A percentile compares a stretch with the other conserved stretches of the same genome.
Conservation (phyloP, 2,113 vertebrate species). For the Neolamprologus variostigma region DNA sequence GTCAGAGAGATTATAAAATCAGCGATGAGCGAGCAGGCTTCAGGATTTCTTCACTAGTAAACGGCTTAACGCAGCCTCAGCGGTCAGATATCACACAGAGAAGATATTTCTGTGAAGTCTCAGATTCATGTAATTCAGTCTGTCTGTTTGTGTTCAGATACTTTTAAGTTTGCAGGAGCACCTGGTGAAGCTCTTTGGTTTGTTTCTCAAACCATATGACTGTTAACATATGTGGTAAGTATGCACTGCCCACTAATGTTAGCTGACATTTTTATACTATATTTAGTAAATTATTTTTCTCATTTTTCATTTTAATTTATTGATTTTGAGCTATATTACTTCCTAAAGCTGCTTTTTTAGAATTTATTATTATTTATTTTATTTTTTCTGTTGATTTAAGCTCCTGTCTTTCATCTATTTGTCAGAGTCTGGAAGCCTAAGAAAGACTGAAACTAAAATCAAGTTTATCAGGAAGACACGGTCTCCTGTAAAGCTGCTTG, state of each 20-base stretch:
- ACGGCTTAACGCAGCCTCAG: background rate
- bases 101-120: background rate
- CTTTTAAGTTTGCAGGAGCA: background rate
- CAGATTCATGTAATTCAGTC: background rate
- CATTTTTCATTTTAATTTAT: background rate
- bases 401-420: background rate
- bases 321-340: background rate
- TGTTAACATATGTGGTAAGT: background rate
- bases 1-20: background rate
- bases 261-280: background rate
- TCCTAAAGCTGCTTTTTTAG: background rate
- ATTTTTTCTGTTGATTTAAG: background rate
- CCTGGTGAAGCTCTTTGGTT: rapidly evolving
- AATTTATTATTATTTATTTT: background rate
- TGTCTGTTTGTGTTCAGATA: background rate
- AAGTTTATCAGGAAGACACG: too few species aligned
- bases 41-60: background rate
- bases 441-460: background rate
- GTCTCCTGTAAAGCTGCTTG: too few species aligned
- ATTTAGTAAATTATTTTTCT: background rate
- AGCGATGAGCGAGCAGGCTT: background rate
- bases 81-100: background rate
- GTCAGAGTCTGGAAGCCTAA: background rate
- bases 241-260: background rate
- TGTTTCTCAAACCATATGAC: background rate